A percentile compares a stretch with the other conserved stretches of the same genome.
These are phyloP conservation scores for Stichopus chloronotus DNA, from an alignment of 35 echinoderm and acorn worm species.

Conservation along the genomic window DNA sequence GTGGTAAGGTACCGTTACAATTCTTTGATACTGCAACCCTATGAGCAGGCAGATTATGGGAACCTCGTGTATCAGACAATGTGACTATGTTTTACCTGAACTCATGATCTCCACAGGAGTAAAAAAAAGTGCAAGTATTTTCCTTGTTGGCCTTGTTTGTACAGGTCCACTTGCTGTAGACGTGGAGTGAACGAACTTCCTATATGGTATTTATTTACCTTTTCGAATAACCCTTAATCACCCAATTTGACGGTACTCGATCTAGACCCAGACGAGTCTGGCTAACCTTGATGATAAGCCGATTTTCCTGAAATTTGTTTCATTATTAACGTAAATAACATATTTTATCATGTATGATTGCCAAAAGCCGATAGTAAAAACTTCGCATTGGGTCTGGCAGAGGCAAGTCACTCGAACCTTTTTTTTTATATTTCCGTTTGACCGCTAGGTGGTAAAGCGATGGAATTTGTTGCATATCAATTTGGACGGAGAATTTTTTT, in stretches of 20 bases:
- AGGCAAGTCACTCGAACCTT: not conserved
- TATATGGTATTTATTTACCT: constrained; percentile 23
- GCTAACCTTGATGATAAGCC: not conserved
- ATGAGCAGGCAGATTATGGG: too few relatives aligned
- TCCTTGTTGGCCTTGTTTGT: not conserved
- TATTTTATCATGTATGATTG: not conserved
- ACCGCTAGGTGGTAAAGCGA: not conserved
- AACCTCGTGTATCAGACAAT: too few relatives aligned
- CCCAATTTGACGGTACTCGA: not conserved
- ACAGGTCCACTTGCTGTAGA: not conserved
- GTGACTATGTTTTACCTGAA: too few relatives aligned
- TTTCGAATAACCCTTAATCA: not conserved
- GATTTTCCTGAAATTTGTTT: not conserved
- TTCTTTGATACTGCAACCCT: too few relatives aligned
- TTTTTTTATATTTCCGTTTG: not conserved
- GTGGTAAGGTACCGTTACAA: too few relatives aligned
- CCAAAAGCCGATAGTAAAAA: too few relatives aligned
- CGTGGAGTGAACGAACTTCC: not conserved
- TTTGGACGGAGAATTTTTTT: too few relatives aligned
- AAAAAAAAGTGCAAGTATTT: not conserved
- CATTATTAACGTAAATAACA: not conserved
- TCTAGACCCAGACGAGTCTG: too few relatives aligned
- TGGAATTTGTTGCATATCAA: too few relatives aligned
- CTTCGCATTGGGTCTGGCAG: not conserved
- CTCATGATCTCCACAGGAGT: too few relatives aligned